Evolutionary conservation across 1,140 invertebrate species (phyloP), one percentile per base, ranked within the genome.

Genomic region (Laupala kohalensis): DNA sequence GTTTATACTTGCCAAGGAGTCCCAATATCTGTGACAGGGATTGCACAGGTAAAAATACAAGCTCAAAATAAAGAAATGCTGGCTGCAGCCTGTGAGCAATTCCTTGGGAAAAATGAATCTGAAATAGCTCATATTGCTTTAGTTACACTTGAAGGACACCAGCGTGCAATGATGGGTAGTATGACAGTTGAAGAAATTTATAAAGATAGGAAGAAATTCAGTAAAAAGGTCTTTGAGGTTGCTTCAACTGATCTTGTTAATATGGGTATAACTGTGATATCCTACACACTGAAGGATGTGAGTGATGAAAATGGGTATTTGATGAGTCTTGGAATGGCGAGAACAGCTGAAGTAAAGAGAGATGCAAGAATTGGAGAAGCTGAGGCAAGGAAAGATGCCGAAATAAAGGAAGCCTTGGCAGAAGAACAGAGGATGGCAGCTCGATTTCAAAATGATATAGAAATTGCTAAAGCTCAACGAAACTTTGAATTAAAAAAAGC

Each of bases 401-500:
- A 78, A 69, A 83, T 84, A 62, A 84, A 83, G 72, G 81, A 87
- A 80, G 84, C 85, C 3, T 77, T 84, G 69, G 86, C 86, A n/a
- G 86, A 87, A 74, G 84, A 88, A 76, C 82, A 86, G 75, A 78
- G 84, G 67, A 84, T 87, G 83, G 83, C 84, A 25, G 1, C 65
- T n/a, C 9, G 65, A 25, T 66, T 66, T 27, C n/a, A 13, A 0
- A 88, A 88, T 74, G 86, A 88, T 75, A 83, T 84, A 27, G 84
- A 87, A 75, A 87, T 88, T 72, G 84, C 86, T n/a, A 86, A 87
- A 75, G 65, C 86, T 12, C 82, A 87, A 76, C 76, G 86, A 74
- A 86, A 88, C 76, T 88, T 86, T 79, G 84, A 88, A 73, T 76
- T 88, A 73, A 87, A 87, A 78, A 87, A 88, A 75, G 86, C 86